Percentiles rank a stretch among this genome's conserved stretches.
phyloP scores from a whole-genome alignment of 2,888 invertebrate genomes.

The Tenthredo distinguenda region DNA sequence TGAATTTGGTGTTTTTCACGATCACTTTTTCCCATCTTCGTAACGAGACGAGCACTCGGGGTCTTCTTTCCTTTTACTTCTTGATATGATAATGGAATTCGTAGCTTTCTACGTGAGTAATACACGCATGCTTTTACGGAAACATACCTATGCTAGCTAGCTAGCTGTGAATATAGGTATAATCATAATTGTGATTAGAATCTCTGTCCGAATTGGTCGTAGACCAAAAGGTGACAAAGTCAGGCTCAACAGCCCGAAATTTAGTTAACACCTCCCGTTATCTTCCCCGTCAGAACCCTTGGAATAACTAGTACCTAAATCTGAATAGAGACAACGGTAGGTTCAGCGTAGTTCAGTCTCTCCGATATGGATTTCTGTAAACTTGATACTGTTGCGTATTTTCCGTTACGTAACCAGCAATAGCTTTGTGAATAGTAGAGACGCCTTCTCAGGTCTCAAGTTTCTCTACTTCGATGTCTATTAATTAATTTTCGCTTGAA shows the following conservation, averaged over 20 bases:
- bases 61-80: not conserved
- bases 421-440: not conserved
- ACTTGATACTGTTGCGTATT: constrained; percentile 34
- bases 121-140: not conserved
- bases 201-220: not conserved
- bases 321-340: not conserved
- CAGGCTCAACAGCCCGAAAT: not conserved
- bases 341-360: not conserved
- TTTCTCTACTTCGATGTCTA: not conserved
- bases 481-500: not conserved
- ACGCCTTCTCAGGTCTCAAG: not conserved
- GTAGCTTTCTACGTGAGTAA: not conserved
- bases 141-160: not conserved
- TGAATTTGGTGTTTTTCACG: not conserved
- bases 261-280: not conserved
- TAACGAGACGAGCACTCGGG: not conserved
- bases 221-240: not conserved
- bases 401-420: not conserved
- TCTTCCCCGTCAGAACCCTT: not conserved
- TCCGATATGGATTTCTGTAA: not conserved
- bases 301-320: not conserved
- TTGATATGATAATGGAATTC: not conserved
- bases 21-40: not conserved
- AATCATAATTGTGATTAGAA: not conserved
- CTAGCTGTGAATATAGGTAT: not conserved